phyloP scores from a whole-genome alignment of 2,888 invertebrate species.

The Neoscelio sp. region DNA sequence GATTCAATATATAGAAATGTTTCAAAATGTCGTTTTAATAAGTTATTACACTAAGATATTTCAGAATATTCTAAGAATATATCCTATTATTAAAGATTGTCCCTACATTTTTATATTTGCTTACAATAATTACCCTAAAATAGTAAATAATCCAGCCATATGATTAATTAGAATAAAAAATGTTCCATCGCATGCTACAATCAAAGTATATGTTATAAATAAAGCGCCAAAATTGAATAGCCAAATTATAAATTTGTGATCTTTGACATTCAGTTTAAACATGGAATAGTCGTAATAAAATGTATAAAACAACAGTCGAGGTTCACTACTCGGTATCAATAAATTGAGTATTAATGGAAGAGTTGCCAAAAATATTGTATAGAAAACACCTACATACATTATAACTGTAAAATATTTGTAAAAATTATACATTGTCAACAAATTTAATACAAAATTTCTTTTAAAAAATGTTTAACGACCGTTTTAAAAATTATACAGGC shows the following conservation, averaged over 20 bases:
- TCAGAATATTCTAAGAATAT: no score
- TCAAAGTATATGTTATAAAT: background rate
- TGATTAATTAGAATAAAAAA: conserved; percentile 14
- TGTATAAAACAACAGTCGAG: conserved; percentile 6
- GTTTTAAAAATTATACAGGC: no score
- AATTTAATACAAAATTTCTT: no score
- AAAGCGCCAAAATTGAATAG: background rate
- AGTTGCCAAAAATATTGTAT: background rate
- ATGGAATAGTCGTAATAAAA: conserved; percentile 13
- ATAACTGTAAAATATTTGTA: no score
- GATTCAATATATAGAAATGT: no score
- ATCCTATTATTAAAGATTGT: no score
- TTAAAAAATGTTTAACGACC: no score
- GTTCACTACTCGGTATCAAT: background rate
- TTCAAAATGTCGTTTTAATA: no score
- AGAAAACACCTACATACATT: no score
- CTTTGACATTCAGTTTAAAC: background rate
- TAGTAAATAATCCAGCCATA: background rate
- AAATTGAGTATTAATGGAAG: conserved; percentile 14
- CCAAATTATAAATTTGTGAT: background rate
- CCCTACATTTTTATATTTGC: no score
- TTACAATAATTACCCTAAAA: conserved; percentile 6
- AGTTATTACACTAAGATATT: no score
- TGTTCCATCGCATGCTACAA: conserved; percentile 8
- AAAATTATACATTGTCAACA: no score